Evolutionary conservation across 2,113 vertebrate genomes (phyloP).

Genomic region (Chionodraco myersi): DNA sequence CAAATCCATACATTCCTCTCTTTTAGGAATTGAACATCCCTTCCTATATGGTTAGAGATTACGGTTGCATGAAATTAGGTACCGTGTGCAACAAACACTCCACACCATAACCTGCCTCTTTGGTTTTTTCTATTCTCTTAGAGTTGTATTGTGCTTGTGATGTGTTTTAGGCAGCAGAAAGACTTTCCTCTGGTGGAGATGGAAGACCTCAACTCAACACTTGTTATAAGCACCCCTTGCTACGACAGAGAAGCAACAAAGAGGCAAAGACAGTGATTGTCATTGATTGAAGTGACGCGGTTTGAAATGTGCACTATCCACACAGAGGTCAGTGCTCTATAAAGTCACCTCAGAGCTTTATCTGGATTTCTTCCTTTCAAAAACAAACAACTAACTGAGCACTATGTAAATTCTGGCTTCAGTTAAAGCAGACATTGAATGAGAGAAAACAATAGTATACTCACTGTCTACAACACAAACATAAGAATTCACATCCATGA

Average conservation of each 20-base stretch:
- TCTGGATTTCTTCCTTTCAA: background rate
- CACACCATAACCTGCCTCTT: background rate
- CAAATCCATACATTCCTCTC: background rate
- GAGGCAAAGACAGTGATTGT: constrained; percentile 13
- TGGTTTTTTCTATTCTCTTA: background rate
- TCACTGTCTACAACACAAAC: background rate
- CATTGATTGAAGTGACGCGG: constrained; percentile 17
- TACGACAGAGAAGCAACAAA: constrained; percentile 7
- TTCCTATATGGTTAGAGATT: background rate
- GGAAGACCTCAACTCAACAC: background rate
- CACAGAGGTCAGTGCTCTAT: constrained; percentile 11
- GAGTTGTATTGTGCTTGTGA: background rate
- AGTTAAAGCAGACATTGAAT: background rate
- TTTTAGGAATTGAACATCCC: background rate
- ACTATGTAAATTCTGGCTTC: background rate
- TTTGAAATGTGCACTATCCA: constrained; percentile 16
- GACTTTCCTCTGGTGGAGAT: background rate
- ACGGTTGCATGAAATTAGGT: background rate
- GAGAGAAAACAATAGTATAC: background rate
- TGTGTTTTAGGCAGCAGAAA: background rate
- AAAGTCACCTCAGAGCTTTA: background rate
- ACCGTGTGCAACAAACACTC: no score
- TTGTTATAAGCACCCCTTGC: background rate
- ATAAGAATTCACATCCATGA: background rate
- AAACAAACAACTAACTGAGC: background rate